Evolutionary conservation across 2,797 vertebrate genomes (phyloP).

Genomic region (Garrulus glandarius): DNA sequence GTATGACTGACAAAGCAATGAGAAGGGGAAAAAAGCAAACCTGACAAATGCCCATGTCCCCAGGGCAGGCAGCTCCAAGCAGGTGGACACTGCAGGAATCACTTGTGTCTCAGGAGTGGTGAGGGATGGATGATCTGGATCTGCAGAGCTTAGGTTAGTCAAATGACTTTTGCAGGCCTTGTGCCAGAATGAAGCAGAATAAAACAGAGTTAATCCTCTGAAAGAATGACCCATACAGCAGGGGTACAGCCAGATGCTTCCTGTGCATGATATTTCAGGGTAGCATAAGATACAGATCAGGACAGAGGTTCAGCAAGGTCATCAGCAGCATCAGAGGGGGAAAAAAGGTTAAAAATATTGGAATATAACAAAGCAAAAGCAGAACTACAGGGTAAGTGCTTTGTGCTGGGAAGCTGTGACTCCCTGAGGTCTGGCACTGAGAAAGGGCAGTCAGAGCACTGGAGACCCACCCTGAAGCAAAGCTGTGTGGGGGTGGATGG

Average conservation of each 20-base stretch:
- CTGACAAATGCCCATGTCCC: background rate
- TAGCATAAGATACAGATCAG: background rate
- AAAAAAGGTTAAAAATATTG: background rate
- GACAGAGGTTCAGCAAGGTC: background rate
- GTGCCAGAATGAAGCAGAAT: background rate
- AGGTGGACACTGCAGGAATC: background rate
- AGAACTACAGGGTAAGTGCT: background rate
- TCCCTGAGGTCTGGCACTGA: background rate
- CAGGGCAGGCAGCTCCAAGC: background rate
- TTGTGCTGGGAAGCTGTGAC: background rate
- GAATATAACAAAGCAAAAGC: background rate
- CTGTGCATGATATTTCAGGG: background rate
- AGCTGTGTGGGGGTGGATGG: accelerated
- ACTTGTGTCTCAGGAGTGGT: accelerated
- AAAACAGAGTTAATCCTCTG: background rate
- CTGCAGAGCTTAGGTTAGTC: background rate
- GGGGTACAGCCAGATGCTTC: conserved; percentile 43
- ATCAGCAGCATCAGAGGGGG: background rate
- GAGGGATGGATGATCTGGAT: background rate
- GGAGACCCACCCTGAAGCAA: background rate
- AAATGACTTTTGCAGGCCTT: conserved; percentile 31
- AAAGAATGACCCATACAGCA: conserved; percentile 1
- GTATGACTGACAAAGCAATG: background rate
- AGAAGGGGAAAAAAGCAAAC: background rate
- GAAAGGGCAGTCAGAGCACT: background rate